Conservation (phyloP, 2,113 vertebrate genomes). For the Pedionomus torquatus region DNA sequence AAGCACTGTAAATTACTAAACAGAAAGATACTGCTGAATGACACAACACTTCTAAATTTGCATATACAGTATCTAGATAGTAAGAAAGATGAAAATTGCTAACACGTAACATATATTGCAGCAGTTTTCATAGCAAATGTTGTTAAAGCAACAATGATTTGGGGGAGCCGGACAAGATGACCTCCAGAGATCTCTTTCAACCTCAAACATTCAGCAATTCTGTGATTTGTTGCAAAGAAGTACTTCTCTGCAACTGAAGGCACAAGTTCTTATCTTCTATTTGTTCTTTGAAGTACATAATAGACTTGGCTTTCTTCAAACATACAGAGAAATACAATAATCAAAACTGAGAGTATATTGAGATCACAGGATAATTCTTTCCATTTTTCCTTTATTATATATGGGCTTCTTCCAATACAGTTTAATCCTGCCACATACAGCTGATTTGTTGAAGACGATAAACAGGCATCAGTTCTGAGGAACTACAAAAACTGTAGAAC, state of each 20-base stretch:
- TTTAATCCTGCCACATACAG: neutral
- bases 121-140: neutral
- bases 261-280: neutral
- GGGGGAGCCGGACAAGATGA: neutral
- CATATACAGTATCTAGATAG: neutral
- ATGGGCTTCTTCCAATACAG: neutral
- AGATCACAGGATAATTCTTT: neutral
- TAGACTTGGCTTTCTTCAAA: neutral
- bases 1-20: neutral
- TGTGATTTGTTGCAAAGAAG: neutral
- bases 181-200: neutral
- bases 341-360: neutral
- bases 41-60: neutral
- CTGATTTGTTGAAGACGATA: neutral
- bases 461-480: neutral
- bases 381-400: neutral
- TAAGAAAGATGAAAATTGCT: neutral
- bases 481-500: neutral
- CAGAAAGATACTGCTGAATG: neutral
- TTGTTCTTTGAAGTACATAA: neutral
- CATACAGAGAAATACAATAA: neutral
- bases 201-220: neutral
- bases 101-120: neutral
- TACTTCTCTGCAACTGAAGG: neutral
- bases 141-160: neutral